Evolutionary conservation across 1,140 invertebrate genomes (phyloP), one percentile per base, ranked within the genome.

Genomic region (Zaprionus ornatus): DNA sequence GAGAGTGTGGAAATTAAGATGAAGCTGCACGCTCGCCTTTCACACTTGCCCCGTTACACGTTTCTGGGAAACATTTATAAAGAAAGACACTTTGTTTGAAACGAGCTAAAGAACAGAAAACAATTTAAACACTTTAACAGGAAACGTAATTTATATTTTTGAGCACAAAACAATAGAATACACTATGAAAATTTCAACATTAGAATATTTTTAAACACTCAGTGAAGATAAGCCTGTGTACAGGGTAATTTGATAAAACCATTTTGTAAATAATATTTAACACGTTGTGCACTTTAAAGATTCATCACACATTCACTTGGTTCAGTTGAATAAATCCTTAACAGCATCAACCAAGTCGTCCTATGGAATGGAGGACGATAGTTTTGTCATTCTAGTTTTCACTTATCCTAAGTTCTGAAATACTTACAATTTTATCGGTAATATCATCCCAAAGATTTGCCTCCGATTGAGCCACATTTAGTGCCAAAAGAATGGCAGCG

Each of bases 21-120:
- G 65, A 37, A 79, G 69, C 40, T 60, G 23, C 21, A 55, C 21
- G 68, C 77, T 68, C 64, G 83, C 60, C 45, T 68, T 77, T 86
- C 72, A 77, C 79, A 87, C 82, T 77, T 76, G 32, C 12, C 65
- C 57, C 17, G 35, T 19, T 50, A 29, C 55, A 57, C 45, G 40
- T 59, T 40, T 57, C 62, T 70, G 80, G 21, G 45, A 78, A 82
- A 69, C 63, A 78, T 64, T 70, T 64, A 42, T 27, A 50, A 37
- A 64, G 40, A 45, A 40, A 45, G 66, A 57, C 15, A 42, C 55
- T 57, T 59, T 37, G 19, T 59, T 37, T 35, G 35, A 79, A 75
- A 68, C 70, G 70, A 45, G n/a, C 40, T 3, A 45, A 45, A 45
- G 40, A 45, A 45, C 5, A n/a, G n/a, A 56, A 74, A 79, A 79